Conservation (phyloP, 2,113 vertebrate species). For the Aptenodytes patagonicus region DNA sequence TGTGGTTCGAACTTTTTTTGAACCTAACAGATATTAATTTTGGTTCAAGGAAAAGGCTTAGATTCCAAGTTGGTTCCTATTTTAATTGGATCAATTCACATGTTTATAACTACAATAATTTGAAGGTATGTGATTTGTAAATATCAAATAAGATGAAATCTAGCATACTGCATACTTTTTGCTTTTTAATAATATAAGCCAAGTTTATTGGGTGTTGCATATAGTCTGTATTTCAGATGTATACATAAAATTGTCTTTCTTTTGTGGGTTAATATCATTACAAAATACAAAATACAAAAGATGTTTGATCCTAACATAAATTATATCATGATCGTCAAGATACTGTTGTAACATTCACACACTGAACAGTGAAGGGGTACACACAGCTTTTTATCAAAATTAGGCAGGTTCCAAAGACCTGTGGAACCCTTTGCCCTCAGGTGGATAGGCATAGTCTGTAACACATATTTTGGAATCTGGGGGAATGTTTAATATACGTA, state of each 20-base stretch:
- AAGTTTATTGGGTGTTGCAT: background rate
- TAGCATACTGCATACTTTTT: background rate
- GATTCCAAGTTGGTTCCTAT: background rate
- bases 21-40: conserved; percentile 20
- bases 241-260: conserved; percentile 11
- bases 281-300: background rate
- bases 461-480: background rate
- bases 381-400: background rate
- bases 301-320: conserved; percentile 8
- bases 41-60: background rate
- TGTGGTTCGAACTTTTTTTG: background rate
- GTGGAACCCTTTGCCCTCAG: background rate
- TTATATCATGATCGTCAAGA: background rate
- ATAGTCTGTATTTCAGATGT: background rate
- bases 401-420: background rate
- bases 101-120: background rate
- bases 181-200: background rate
- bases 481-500: background rate
- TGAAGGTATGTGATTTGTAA: conserved; percentile 11
- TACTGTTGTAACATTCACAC: background rate
- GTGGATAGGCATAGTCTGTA: background rate
- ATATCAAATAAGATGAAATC: conserved; percentile 2
- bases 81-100: conserved; percentile 5
- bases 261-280: conserved; percentile 15
- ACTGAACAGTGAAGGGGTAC: background rate